These are phyloP conservation scores for Amblyopsis rosae DNA, from an alignment of 2,113 vertebrate species.

Conservation along the genomic window DNA sequence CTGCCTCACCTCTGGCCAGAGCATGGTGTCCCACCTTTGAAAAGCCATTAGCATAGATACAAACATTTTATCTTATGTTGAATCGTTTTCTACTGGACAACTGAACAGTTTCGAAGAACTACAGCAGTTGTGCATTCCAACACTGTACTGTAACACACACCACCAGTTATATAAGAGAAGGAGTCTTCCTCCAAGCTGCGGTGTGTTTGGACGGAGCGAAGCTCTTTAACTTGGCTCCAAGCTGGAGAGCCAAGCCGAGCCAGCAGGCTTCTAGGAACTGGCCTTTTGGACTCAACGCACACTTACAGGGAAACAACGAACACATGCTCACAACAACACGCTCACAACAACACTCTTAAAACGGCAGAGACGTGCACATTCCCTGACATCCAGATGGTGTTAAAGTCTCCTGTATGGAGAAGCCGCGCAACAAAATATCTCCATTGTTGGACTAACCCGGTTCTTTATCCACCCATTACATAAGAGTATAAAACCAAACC, in stretches of 20 bases:
- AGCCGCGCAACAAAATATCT: neutral
- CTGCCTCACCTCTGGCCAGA: too few relatives aligned
- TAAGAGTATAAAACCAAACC: neutral
- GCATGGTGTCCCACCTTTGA: too few relatives aligned
- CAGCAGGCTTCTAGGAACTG: slow-evolving; percentile 49
- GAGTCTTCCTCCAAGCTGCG: slow-evolving; percentile 1
- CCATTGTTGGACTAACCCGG: neutral
- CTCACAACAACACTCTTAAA: too few relatives aligned
- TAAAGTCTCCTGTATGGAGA: slow-evolving; percentile 10
- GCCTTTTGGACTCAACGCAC: slow-evolving; percentile 23
- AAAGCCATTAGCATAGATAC: too few relatives aligned
- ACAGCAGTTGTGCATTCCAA: too few relatives aligned
- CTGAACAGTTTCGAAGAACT: too few relatives aligned
- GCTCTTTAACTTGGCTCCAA: slow-evolving; percentile 21
- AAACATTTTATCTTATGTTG: too few relatives aligned
- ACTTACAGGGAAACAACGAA: slow-evolving; percentile 25
- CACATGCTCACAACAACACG: neutral
- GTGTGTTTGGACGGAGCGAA: neutral
- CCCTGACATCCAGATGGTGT: neutral
- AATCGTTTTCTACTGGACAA: too few relatives aligned
- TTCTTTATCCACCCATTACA: neutral
- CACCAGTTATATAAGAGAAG: slow-evolving; percentile 35
- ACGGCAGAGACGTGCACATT: too few relatives aligned
- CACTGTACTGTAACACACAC: slow-evolving; percentile 32
- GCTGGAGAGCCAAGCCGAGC: slow-evolving; percentile 32